Evolutionary conservation across 2,113 vertebrate species (phyloP).

Genomic region (Eretmochelys imbricata): DNA sequence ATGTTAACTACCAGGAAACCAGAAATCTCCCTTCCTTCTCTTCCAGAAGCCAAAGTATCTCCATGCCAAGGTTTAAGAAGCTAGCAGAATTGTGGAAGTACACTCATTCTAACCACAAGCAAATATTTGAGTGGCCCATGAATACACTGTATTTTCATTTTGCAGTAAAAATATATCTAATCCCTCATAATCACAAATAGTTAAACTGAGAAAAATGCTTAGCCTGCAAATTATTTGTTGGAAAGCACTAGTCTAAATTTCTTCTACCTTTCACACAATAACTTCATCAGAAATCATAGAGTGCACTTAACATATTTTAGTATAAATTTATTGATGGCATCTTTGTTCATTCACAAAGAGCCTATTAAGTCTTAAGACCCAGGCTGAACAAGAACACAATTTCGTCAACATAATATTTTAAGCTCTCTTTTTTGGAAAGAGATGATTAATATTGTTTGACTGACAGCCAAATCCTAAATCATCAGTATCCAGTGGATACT

Average conservation of each 20-base stretch:
- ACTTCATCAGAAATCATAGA: neutral
- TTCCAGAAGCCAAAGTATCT: neutral
- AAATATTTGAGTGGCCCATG: rapidly evolving
- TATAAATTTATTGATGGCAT: neutral
- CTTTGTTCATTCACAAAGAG: neutral
- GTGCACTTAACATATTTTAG: neutral
- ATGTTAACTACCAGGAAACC: neutral
- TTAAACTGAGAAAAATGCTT: neutral
- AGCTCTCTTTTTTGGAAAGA: neutral
- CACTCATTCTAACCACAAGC: neutral
- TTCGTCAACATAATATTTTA: neutral
- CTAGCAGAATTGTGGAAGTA: neutral
- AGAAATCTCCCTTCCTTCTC: neutral
- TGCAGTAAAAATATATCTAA: neutral
- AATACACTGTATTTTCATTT: neutral
- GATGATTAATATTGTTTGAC: neutral
- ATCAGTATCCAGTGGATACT: neutral
- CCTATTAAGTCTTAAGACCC: neutral
- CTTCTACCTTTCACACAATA: neutral
- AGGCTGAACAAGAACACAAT: neutral
- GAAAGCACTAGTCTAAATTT: neutral
- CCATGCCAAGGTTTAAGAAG: rapidly evolving
- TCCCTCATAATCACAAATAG: neutral
- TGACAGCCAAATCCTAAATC: neutral
- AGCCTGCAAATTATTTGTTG: neutral